Evolutionary conservation across 1,140 invertebrate species (phyloP).

Genomic region (Calliphora vicina): DNA sequence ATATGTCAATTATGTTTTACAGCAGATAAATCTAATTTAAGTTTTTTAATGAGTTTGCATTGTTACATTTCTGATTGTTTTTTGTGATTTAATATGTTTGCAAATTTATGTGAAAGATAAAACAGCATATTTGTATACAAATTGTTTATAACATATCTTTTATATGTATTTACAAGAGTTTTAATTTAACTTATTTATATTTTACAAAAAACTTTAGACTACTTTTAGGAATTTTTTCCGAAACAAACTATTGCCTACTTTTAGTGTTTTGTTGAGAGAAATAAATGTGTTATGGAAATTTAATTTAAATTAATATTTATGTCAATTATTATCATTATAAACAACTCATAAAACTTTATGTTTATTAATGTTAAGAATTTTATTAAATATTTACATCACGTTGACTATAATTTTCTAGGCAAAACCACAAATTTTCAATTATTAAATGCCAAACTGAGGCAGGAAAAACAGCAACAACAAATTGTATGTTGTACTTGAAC

Average conservation of each 20-base stretch:
- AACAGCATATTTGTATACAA: too few relatives aligned
- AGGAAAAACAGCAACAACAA: background rate
- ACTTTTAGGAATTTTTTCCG: too few relatives aligned
- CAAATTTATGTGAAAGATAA: too few relatives aligned
- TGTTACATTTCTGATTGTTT: background rate
- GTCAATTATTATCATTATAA: background rate
- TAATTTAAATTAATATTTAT: background rate
- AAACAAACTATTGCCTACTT: constrained; percentile 10
- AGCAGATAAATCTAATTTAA: background rate
- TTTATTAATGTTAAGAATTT: background rate
- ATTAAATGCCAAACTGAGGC: background rate
- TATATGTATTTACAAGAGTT: too few relatives aligned
- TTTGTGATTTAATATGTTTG: background rate
- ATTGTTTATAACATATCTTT: too few relatives aligned
- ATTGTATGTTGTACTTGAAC: background rate
- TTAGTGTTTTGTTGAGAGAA: background rate
- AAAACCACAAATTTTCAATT: background rate
- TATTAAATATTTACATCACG: background rate
- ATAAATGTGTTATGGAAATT: background rate
- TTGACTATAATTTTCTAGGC: background rate
- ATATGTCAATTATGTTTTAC: background rate
- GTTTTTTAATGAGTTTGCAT: background rate
- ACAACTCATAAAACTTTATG: background rate
- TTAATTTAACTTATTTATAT: too few relatives aligned
- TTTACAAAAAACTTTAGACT: too few relatives aligned